Evolutionary conservation across 2,113 vertebrate species (phyloP).

Genomic region (Colaptes auratus): DNA sequence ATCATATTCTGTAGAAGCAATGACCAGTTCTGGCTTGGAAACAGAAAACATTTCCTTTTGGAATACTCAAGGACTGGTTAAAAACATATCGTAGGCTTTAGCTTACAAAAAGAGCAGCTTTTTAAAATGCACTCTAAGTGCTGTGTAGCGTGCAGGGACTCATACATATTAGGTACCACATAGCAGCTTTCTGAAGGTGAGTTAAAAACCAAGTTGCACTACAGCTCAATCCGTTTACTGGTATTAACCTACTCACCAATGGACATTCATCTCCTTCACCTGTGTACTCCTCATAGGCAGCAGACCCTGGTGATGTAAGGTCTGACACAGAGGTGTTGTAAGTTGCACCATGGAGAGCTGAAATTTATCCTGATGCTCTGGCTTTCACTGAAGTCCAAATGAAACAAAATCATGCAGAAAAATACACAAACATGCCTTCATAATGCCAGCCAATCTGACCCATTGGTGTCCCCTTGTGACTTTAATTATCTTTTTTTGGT

Average conservation of each 20-base stretch:
- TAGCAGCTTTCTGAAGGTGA: constrained; percentile 11
- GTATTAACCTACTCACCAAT: constrained; percentile 5
- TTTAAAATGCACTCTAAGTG: constrained; percentile 52
- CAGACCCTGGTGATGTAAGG: background rate
- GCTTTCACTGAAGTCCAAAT: background rate
- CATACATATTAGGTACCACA: constrained; percentile 57
- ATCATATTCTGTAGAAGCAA: constrained; percentile 81
- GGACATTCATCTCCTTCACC: background rate
- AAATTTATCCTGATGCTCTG: background rate
- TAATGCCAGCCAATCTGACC: background rate
- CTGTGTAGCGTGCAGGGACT: background rate
- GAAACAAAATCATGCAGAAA: background rate
- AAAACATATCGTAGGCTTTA: constrained; percentile 50
- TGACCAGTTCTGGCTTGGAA: constrained; percentile 77
- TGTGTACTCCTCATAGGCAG: background rate
- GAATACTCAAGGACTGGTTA: constrained; percentile 71
- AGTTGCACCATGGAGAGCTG: background rate
- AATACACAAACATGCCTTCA: background rate
- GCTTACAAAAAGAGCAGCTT: constrained; percentile 55
- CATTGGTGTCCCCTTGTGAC: background rate
- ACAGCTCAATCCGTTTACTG: background rate
- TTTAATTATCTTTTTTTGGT: background rate
- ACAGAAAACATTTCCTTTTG: constrained; percentile 75
- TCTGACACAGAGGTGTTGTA: background rate
- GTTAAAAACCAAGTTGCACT: constrained; percentile 60